A percentile compares a stretch with the other conserved stretches of the same genome.
Evolutionary conservation across 2,797 vertebrate genomes (phyloP).

Genomic region (Halcyon chelicuti): DNA sequence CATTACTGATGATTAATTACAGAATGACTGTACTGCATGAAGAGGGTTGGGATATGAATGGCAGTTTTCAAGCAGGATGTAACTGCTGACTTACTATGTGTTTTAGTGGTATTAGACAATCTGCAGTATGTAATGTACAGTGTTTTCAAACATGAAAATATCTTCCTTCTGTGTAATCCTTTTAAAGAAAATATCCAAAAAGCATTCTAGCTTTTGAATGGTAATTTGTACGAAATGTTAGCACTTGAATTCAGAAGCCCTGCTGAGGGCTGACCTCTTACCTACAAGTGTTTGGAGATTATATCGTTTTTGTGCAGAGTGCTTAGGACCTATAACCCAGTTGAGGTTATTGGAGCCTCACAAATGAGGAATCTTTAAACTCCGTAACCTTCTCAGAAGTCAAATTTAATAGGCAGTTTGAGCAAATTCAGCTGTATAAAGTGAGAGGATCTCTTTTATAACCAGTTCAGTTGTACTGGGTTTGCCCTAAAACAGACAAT

Average conservation of each 20-base stretch:
- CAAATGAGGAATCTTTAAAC: not conserved
- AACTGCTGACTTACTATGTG: not conserved
- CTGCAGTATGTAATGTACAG: not conserved
- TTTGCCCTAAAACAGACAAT: not conserved
- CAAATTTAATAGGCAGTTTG: not conserved
- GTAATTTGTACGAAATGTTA: not conserved
- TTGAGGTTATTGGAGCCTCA: not conserved
- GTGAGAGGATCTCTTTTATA: not conserved
- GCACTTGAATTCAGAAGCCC: not conserved
- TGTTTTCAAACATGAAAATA: not conserved
- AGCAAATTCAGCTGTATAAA: not conserved
- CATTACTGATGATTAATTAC: not conserved
- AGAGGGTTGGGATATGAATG: not conserved
- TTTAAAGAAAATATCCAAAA: not conserved
- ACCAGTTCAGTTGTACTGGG: not conserved
- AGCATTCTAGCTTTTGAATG: not conserved
- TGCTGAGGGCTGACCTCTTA: not conserved
- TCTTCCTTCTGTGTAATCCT: not conserved
- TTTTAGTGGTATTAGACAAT: not conserved
- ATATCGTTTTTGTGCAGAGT: not conserved
- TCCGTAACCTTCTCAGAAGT: not conserved
- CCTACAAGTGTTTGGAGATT: not conserved
- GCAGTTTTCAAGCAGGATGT: not conserved
- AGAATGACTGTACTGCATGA: not conserved
- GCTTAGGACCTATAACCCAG: not conserved